These are phyloP conservation scores for Lamellibrachia columna DNA, from an alignment of 2,888 invertebrate genomes.

Conservation along the genomic window DNA sequence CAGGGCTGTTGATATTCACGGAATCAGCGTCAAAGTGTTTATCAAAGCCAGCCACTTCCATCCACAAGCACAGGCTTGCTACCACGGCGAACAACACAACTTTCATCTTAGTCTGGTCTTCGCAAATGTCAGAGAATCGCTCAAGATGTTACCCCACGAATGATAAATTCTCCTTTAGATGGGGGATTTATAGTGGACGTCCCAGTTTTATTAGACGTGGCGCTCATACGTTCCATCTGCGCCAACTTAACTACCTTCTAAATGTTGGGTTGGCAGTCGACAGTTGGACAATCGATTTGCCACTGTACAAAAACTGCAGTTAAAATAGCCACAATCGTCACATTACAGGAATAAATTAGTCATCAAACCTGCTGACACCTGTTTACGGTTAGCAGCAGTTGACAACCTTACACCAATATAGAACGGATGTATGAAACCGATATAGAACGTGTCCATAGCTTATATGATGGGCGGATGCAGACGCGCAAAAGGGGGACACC, in stretches of 20 bases:
- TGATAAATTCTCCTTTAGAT: neutral
- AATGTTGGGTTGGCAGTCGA: neutral
- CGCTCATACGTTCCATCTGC: neutral
- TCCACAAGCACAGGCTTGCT: neutral
- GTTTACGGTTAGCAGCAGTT: neutral
- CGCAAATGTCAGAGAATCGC: neutral
- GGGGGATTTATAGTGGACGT: conserved; percentile 1
- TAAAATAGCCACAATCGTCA: neutral
- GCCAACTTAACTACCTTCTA: neutral
- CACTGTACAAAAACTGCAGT: neutral
- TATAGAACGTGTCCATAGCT: neutral
- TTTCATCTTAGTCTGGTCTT: neutral
- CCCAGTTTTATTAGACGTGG: neutral
- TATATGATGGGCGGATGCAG: no score
- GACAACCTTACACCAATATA: neutral
- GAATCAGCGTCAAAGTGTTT: neutral
- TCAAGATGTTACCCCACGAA: neutral
- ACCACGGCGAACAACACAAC: neutral
- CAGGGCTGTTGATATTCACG: neutral
- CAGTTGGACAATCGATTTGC: neutral
- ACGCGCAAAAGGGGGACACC: no score
- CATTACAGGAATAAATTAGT: neutral
- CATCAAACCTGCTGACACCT: neutral
- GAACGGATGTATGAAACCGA: neutral
- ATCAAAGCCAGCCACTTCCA: neutral